These are phyloP conservation scores for Drosophila kikkawai DNA, from an alignment of 1,140 invertebrate species.

Conservation along the genomic window DNA sequence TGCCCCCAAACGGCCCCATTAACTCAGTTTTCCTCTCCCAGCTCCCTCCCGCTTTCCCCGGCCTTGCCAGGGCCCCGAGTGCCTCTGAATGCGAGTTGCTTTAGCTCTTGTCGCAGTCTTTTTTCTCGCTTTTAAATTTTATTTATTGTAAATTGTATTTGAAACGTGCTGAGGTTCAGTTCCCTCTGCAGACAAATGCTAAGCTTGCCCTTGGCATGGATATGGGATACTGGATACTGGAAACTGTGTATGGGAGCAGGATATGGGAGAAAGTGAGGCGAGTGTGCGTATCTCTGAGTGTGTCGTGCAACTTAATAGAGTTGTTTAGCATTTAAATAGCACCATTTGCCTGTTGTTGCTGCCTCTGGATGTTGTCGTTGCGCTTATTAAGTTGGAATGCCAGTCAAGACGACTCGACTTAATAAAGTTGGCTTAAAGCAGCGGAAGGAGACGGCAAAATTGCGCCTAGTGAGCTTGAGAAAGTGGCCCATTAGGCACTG, in stretches of 20 bases:
- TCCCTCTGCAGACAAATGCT: slow-evolving; percentile 59
- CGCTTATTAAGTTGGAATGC: slow-evolving; percentile 77
- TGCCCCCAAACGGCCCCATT: slow-evolving; percentile 57
- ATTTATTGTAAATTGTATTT: slow-evolving; percentile 84
- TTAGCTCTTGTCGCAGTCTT: slow-evolving; percentile 66
- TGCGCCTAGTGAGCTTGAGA: slow-evolving; percentile 61
- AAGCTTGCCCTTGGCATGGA: slow-evolving; percentile 61
- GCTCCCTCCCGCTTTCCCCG: slow-evolving; percentile 14
- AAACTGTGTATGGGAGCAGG: slow-evolving; percentile 13
- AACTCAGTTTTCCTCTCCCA: slow-evolving; percentile 47
- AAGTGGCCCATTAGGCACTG: slow-evolving; percentile 58
- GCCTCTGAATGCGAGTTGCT: slow-evolving; percentile 40
- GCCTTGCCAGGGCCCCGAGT: slow-evolving; percentile 1
- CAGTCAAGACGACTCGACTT: slow-evolving; percentile 62
- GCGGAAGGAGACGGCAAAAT: slow-evolving; percentile 38
- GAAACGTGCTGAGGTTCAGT: slow-evolving; percentile 82
- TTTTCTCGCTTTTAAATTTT: slow-evolving; percentile 81
- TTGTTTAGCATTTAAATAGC: slow-evolving; percentile 83
- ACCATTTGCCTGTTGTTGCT: slow-evolving; percentile 63
- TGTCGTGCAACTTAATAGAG: slow-evolving; percentile 82
- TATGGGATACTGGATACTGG: slow-evolving; percentile 31
- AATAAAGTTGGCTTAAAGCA: slow-evolving; percentile 73
- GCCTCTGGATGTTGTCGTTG: slow-evolving; percentile 50
- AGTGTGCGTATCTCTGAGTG: slow-evolving; percentile 40
- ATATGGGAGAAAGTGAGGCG: slow-evolving; percentile 45